Evolutionary conservation across 2,113 vertebrate genomes (phyloP).

Genomic region (Prinia subflava): DNA sequence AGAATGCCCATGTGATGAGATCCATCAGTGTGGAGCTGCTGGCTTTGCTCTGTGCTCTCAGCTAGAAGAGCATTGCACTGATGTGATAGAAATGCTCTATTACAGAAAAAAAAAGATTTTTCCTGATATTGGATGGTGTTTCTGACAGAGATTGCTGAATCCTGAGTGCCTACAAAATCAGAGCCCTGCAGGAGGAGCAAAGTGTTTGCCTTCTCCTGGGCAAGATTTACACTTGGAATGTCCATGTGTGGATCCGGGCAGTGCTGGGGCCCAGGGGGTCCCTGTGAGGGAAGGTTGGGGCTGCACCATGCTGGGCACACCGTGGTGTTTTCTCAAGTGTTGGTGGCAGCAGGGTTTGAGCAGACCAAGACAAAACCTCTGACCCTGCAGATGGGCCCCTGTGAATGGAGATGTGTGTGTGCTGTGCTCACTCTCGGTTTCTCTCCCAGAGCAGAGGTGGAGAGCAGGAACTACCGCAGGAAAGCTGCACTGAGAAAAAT

Average conservation of each 20-base stretch:
- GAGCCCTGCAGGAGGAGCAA: background rate
- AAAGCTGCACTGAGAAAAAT: conserved; percentile 62
- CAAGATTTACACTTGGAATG: background rate
- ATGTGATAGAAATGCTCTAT: background rate
- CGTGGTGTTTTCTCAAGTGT: accelerated
- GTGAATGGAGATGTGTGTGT: accelerated
- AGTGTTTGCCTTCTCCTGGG: background rate
- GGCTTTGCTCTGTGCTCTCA: background rate
- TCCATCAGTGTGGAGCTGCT: background rate
- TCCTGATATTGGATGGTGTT: background rate
- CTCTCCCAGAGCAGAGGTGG: conserved; percentile 79
- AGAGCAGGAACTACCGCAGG: conserved; percentile 68
- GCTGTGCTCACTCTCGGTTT: background rate
- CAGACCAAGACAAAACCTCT: accelerated
- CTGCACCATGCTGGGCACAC: background rate
- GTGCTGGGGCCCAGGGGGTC: background rate
- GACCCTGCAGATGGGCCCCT: background rate
- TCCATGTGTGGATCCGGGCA: background rate
- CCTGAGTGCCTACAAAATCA: background rate
- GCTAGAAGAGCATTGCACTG: background rate
- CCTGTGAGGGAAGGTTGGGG: background rate
- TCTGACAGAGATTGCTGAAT: background rate
- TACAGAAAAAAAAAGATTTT: background rate
- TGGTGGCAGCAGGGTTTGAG: background rate
- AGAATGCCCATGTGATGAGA: background rate